Base-by-base conservation (phyloP, 2,797 vertebrate genomes). In the Amblyopsis hoosieri region DNA sequence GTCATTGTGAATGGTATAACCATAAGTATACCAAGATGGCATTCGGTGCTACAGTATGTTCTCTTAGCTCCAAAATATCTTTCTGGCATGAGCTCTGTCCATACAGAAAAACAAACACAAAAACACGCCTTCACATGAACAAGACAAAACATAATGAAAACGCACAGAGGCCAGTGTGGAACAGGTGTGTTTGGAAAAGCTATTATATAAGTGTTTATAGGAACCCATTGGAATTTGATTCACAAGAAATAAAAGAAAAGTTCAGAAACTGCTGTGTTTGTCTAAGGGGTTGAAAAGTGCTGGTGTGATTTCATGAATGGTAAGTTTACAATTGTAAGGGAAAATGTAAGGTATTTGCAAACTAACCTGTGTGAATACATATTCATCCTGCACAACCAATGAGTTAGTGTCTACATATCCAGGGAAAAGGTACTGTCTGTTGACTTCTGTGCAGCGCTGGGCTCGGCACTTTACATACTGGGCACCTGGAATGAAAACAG, bases 311-410 rank as follows among this genome's bases (percentile, higher is more conserved):
- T 64, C 48, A 79, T 69, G 2, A 52, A 53, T 12, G 11, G 42
- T 17, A 11, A 4, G 47, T 13, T 15, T 45, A 15, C n/a, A 57
- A 66, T n/a, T 2, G 2, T 45, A 14, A 55, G 42, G 17, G 19
- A 65, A 69, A 54, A 71, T 47, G 5, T 60, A 66, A 78, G 74
- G 19, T 17, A 29, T 66, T 52, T 51, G 19, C 49, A 42, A 19
- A 13, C 85, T 9, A 89, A 99, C 97, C 96, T 99, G 97, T 66
- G 96, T 95, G 89, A 99, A 99, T 81, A 99, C 94, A 48, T 97
- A 99, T 75, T 96, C 94, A 72, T 99, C 97, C 85, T 99, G 97
- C 64, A 99, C 97, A 1, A 99, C 97, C 13, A 99, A 88, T 8
- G 97, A 99, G 84, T 95, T 98, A 84, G 93, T 91, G 60, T 98